Base-by-base conservation (phyloP, 2,113 vertebrate genomes). In the Cricetomys ansorgei region DNA sequence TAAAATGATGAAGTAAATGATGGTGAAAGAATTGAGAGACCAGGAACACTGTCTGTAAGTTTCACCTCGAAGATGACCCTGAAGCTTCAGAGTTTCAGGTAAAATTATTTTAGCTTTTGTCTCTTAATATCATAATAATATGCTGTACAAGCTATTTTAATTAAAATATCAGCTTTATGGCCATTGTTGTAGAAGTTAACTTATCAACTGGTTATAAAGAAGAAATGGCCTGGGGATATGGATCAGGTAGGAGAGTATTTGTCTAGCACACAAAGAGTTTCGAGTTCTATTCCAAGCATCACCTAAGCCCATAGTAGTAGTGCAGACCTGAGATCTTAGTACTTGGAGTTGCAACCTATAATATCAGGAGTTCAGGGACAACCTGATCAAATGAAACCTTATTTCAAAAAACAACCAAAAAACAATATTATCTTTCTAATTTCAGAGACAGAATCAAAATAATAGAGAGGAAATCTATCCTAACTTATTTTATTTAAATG, bases 101-200 rank as follows among this genome's bases (percentile, higher is more conserved):
- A 73, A 77, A 76, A 95, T 94, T 89, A 81, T 88, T 92, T 53
- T 40, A 40, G 37, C 81, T 97, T 97, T 97, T 97, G 45, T 57
- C 93, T 96, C 96, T 97, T 98, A 97, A 94, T 95, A 88, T 96
- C 84, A 97, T 93, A 91, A 97, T 91, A 89, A 91, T 80, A 89
- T 75, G 64, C 10, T 97, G 43, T 97, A 96, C 94, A 75, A 91
- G 73, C 57, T 84, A 73, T 84, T 96, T 81, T 97, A 95, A 97
- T 85, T 85, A 91, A 12, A 96, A 53, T 29, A 48, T 53, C 40
- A 94, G 88, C 11, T 96, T 92, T 97, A 81, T 92, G 93, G 92
- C 96, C 95, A 97, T 84, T 91, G 77, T 45, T 7, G 87, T 83
- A 9, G 40, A 31, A 76, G 34, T 57, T 90, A 95, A 77, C 77